Evolutionary conservation across 2,888 invertebrate species (phyloP).

Genomic region (Pecten maximus): DNA sequence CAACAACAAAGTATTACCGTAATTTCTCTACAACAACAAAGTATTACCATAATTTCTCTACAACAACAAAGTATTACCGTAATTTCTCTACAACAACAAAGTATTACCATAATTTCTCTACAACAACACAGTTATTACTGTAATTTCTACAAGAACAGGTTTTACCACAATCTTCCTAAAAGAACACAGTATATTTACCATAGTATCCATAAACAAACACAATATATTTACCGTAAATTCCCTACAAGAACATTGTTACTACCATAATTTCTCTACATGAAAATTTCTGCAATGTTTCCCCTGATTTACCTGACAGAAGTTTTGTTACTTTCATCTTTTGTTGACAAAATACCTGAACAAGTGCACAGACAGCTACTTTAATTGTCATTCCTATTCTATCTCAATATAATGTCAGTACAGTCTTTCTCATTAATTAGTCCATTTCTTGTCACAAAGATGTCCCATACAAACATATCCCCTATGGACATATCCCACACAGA

Average conservation of each 20-base stretch:
- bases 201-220: no score
- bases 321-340: background rate
- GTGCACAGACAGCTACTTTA: no score
- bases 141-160: no score
- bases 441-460: background rate
- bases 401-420: background rate
- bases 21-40: constrained; percentile 6
- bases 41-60: background rate
- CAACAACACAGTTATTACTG: no score
- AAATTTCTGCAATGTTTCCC: background rate
- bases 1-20: no score
- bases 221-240: no score
- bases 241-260: background rate
- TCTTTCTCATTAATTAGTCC: background rate
- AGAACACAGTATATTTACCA: no score
- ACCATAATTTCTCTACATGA: background rate
- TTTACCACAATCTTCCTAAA: no score
- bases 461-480: no score
- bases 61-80: no score
- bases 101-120: background rate
- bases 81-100: constrained; percentile 6
- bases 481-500: no score
- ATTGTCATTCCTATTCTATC: background rate
- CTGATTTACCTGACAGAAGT: background rate
- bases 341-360: background rate